Base-by-base conservation (phyloP, 2,888 invertebrate species). In the Autographa gamma region DNA sequence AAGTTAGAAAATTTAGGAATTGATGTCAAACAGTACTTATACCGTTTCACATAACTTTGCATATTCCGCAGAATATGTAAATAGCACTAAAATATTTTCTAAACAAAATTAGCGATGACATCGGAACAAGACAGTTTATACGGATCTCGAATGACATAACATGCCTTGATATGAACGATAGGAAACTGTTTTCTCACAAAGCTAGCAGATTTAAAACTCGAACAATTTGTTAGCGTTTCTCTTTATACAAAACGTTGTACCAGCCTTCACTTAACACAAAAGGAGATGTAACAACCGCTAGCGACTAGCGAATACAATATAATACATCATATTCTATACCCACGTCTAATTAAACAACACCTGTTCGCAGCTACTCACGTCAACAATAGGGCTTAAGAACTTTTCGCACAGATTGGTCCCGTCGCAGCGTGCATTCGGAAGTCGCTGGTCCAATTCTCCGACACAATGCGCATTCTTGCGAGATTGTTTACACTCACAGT, bases 381-480 rank as follows among this genome's bases (percentile, higher is more conserved):
- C 63, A 73, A 85, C 85, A 85, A 85, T 85, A 71, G 73, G 19
- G 64, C 60, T 63, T 76, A 86, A 84, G 77, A 82, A 83, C 74
- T 74, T 76, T 83, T 84, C 84, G 77, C 85, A 85, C 79, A 77
- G 63, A 61, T 71, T 81, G 69, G n/a, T 48, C 48, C 48, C 48
- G 48, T n/a, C 48, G 48, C 16, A 43, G 69, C 78, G 76, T 70
- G 70, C 77, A 74, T 82, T 90, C 90, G 91, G 91, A 91, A 92
- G 91, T 90, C 81, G 84, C 74, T 69, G 66, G 80, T 80, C 75
- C 75, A 77, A 81, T 67, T 77, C 78, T 77, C 81, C 79, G 80
- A 87, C 83, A 89, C 90, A 92, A 92, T 92, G 86, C 85, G 84
- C 89, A 91, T 91, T 91, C 88, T 89, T 89, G 67, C 83, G 61